Base-by-base conservation (phyloP, 1,140 invertebrate species). In the Papilio xuthus region DNA sequence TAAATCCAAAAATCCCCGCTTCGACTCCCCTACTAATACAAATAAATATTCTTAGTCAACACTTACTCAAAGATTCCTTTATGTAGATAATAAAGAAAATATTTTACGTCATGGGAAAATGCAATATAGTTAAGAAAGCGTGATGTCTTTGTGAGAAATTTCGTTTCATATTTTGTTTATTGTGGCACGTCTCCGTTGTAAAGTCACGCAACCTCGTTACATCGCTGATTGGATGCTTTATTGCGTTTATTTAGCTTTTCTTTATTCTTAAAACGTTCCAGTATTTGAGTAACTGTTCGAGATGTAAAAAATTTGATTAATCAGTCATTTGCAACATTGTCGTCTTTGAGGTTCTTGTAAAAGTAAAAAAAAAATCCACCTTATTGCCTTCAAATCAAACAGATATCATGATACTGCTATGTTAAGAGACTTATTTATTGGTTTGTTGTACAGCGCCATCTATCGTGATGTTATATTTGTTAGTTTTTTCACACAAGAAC, bases 121-220 rank as follows among this genome's bases (percentile, higher is more conserved):
- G 42, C 42, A 72, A 72, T 72, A 72, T 42, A 72, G 70, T 42
- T 42, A 72, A 44, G 37, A 72, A 72, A 72, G 71, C 71, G 37
- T 47, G 71, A 47, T 47, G 4, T 26, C 41, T 73, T 50, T 47
- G 71, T 44, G 71, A 47, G 71, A 50, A 73, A 73, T 73, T 12
- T 73, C 67, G 67, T 47, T 47, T 47, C 71, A 23, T 37, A 70
- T 73, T 73, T 73, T 73, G 41, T 73, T 73, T 73, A 47, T 73
- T 73, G 42, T 73, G n/a, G 41, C 70, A 73, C 41, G 71, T 73
- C 42, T 28, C 71, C 23, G 42, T 50, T 73, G 7, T 47, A 26
- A 60, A 73, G 41, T 73, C 71, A 73, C 71, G 71, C 71, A 73
- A 73, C 71, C 71, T 47, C 69, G 69, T 70, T 70, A 70, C 28